Percentiles rank a stretch among this genome's conserved stretches.
phyloP scores from a whole-genome alignment of 2,888 invertebrate genomes.

The Drosophila austrosaltans region DNA sequence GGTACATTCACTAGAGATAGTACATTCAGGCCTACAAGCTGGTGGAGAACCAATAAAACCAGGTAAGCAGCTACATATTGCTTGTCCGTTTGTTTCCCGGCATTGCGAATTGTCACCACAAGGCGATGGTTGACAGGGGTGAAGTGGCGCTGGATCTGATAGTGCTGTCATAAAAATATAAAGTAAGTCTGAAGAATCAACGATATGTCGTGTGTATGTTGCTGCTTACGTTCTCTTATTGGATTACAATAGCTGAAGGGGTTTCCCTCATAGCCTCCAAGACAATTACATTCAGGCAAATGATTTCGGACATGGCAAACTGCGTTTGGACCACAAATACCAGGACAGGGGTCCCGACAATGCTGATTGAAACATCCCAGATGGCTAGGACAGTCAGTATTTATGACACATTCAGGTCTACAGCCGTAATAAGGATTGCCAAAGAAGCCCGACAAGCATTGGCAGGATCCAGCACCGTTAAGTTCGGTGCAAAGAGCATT shows the following conservation, averaged over 20 bases:
- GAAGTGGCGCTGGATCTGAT: constrained; percentile 76
- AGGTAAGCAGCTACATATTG: constrained; percentile 86
- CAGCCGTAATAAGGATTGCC: constrained; percentile 92
- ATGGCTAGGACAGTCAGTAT: constrained; percentile 89
- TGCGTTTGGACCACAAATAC: constrained; percentile 90
- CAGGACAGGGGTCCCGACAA: constrained; percentile 91
- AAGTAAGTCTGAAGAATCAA: constrained; percentile 17
- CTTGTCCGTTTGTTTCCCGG: constrained; percentile 84
- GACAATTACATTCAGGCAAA: constrained; percentile 88
- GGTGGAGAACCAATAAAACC: constrained; percentile 88
- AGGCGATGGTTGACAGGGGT: constrained; percentile 86
- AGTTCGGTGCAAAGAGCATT: constrained; percentile 89
- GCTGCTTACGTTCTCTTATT: constrained; percentile 84
- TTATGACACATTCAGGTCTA: constrained; percentile 89
- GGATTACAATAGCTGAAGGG: constrained; percentile 88
- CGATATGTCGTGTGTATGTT: background rate
- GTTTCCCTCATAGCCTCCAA: constrained; percentile 89
- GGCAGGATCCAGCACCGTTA: constrained; percentile 87
- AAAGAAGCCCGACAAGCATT: constrained; percentile 88
- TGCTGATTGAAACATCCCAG: constrained; percentile 89
- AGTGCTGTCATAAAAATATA: constrained; percentile 62
- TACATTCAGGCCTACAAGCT: constrained; percentile 91
- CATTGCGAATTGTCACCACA: constrained; percentile 88
- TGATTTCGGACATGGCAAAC: constrained; percentile 89
- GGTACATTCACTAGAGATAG: constrained; percentile 88